Percentiles rank a stretch among this genome's conserved stretches.
These are phyloP conservation scores for Phyllotreta cruciferae DNA, from an alignment of 2,888 invertebrate genomes.

Conservation along the genomic window DNA sequence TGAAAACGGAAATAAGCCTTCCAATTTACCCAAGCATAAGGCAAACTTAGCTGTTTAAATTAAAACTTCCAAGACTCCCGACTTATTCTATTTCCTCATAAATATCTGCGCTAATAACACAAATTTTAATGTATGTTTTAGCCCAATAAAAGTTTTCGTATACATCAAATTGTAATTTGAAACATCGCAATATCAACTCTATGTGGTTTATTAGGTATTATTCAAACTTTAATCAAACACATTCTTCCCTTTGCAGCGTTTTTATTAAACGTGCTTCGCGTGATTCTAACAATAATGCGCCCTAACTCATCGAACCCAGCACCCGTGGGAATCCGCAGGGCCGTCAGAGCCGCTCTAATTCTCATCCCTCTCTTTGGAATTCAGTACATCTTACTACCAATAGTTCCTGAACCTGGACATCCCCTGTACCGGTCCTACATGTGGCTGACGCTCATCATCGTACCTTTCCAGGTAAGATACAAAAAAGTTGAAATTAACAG, in stretches of 20 bases:
- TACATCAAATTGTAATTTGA: no score
- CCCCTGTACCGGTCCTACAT: constrained; percentile 69
- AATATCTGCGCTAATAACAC: no score
- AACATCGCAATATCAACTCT: no score
- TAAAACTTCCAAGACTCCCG: no score
- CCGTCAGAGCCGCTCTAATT: constrained; percentile 74
- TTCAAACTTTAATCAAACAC: constrained; percentile 22
- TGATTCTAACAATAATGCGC: constrained; percentile 70
- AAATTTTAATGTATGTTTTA: no score
- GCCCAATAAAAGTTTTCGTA: no score
- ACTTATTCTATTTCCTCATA: no score
- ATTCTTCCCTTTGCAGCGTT: constrained; percentile 63
- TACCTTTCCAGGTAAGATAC: constrained; percentile 74
- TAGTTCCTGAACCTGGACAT: constrained; percentile 67
- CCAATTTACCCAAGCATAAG: no score
- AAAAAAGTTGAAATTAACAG: no score
- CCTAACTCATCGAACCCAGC: constrained; percentile 68
- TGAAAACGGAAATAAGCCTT: no score
- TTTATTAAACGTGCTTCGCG: constrained; percentile 71
- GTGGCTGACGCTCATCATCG: constrained; percentile 70
- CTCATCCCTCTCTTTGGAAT: constrained; percentile 80
- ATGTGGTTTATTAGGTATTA: no score
- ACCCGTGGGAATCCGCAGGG: constrained; percentile 68
- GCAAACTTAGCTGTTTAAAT: no score
- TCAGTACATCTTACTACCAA: constrained; percentile 74